Evolutionary conservation across 2,113 vertebrate species (phyloP).

Genomic region (Heloderma charlesbogerti): DNA sequence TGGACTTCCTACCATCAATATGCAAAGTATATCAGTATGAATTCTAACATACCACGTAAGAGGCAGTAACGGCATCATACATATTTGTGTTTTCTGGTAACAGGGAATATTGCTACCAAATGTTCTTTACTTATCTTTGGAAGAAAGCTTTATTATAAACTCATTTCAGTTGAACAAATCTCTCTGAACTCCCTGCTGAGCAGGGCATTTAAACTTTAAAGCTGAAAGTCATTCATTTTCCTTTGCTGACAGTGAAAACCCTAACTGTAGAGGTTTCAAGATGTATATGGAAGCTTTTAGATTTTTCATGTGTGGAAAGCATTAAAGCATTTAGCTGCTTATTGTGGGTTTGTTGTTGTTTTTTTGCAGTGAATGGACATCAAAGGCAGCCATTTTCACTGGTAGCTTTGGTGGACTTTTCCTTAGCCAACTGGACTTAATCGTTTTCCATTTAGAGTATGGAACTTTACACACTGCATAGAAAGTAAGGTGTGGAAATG

Average conservation of each 20-base stretch:
- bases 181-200: constrained; percentile 75
- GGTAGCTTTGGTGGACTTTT: constrained; percentile 51
- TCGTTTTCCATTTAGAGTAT: constrained; percentile 47
- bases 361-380: constrained; percentile 63
- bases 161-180: constrained; percentile 80
- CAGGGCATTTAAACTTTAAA: constrained; percentile 79
- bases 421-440: constrained; percentile 39
- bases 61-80: constrained; percentile 51
- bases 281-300: constrained; percentile 58
- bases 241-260: constrained; percentile 65
- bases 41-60: constrained; percentile 55
- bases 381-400: constrained; percentile 64
- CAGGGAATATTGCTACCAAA: constrained; percentile 59
- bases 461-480: constrained; percentile 54
- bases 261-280: constrained; percentile 42
- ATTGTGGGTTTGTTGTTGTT: no score
- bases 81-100: constrained; percentile 73
- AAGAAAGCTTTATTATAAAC: constrained; percentile 81
- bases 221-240: constrained; percentile 75
- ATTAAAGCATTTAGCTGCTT: constrained; percentile 65
- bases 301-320: constrained; percentile 58
- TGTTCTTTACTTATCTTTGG: constrained; percentile 76
- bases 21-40: constrained; percentile 53
- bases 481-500: constrained; percentile 32
- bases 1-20: neutral